Base-by-base conservation (phyloP, 2,113 vertebrate genomes). In the Morone saxatilis region DNA sequence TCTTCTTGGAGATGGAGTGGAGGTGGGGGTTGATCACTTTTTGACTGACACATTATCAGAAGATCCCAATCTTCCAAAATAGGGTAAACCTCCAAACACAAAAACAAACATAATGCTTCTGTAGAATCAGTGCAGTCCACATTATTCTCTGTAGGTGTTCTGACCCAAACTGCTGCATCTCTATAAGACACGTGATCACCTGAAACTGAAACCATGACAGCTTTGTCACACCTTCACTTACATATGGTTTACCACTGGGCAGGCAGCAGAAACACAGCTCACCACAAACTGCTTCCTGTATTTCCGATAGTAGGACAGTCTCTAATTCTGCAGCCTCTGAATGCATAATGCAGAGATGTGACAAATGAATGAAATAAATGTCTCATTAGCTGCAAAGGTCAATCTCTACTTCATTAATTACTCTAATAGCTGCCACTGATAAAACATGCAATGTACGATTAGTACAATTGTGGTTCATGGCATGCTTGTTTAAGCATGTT, bases 261-360 rank as follows among this genome's bases (percentile, higher is more conserved):
- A 14, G 1, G 56, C 2, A 73, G 68, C 54, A 57, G 48, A 25
- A 63, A 57, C 14, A 38, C 45, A 41, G 56, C 76, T 77, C 40
- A 74, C 85, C 88, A 57, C 85, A 90, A 82, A 72, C 77, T 51
- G 78, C 38, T 75, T 84, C 74, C 71, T 85, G 71, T 80, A 25
- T 59, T 60, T 68, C 40, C 6, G 25, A 68, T 62, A 38, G n/a
- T 67, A 41, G 54, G 25, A 61, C 13, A n/a, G 22, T 43, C 7
- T 4, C n/a, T 36, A 54, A 36, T 51, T 62, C 48, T 59, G 50
- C 53, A 71, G 57, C 36, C 14, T 31, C 22, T 7, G 31, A 25
- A 1, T 17, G 22, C 16, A 36, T 6, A 0, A 0, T 45, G 40
- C 75, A 67, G 20, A 80, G 16, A 70, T 1, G 53, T 67, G 50